These are phyloP conservation scores for Agelas oroides DNA, from an alignment of 37 sponge, comb jelly and placozoan species.

Conservation along the genomic window DNA sequence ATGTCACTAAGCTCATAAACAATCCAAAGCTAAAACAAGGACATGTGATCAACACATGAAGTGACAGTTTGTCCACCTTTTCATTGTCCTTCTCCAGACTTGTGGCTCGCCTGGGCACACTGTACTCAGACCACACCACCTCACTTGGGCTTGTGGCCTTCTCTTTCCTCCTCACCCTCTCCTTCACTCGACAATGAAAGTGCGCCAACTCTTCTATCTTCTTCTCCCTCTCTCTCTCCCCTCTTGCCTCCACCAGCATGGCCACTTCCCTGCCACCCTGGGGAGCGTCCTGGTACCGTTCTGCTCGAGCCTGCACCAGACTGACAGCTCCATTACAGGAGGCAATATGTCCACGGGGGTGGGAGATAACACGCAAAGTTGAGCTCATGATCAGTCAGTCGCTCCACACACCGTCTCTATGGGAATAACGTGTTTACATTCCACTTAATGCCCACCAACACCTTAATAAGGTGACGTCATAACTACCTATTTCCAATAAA, in stretches of 20 bases:
- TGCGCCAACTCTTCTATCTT: constrained; percentile 14
- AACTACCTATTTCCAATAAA: constrained; percentile 12
- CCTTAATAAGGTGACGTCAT: not conserved
- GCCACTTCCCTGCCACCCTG: not conserved
- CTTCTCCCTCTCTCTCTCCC: constrained; percentile 5
- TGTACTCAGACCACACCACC: not conserved
- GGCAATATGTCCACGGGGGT: constrained; percentile 49
- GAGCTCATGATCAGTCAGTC: not conserved
- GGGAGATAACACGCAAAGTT: constrained; percentile 13
- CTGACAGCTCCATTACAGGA: constrained; percentile 53
- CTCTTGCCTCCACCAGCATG: constrained; percentile 1
- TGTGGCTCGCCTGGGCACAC: constrained; percentile 11
- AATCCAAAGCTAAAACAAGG: no score
- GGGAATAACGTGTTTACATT: not conserved
- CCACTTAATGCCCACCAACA: constrained; percentile 4
- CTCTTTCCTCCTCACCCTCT: constrained; percentile 15
- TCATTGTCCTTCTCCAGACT: constrained; percentile 10
- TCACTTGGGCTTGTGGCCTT: not conserved
- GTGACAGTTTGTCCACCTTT: no score
- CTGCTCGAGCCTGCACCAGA: constrained; percentile 17
- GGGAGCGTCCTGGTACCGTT: not conserved
- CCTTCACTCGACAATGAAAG: constrained; percentile 56
- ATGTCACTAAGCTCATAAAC: no score
- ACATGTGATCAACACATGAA: no score
- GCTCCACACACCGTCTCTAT: no score